Base-by-base conservation (phyloP, 1,140 invertebrate species). In the Dysdera silvatica region DNA sequence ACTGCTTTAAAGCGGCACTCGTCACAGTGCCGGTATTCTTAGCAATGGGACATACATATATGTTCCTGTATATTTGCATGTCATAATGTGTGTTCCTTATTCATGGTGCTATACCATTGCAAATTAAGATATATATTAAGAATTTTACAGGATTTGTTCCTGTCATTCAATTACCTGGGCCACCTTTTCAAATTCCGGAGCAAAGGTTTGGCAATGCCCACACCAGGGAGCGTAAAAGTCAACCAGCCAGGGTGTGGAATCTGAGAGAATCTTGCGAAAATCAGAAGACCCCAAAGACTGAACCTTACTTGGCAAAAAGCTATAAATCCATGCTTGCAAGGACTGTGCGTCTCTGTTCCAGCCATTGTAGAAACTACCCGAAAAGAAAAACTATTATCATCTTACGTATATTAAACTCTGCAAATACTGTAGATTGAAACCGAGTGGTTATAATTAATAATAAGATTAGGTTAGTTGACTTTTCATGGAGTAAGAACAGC, bases 181-280 rank as follows among this genome's bases (percentile, higher is more conserved):
- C 33, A 84, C 78, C 66, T 79, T 77, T 68, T 82, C 79, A 77
- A 85, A 87, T 66, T 86, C 82, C 28, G 85, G 84, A 64, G 83
- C 82, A 72, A 88, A 83, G 41, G 79, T 74, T 68, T 83, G 81
- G 71, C 86, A 88, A 71, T 84, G 84, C 6, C 82, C 82, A 75
- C 86, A 88, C 85, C 86, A 88, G 0, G 86, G 85, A 5, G 85
- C 84, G 74, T 82, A 88, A 73, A 84, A 89, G 73, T 88, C 84
- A 14, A 89, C 75, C 14, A 88, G 64, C 83, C 85, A 87, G 0
- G 68, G 82, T 35, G 75, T 72, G 16, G 37, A 71, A 66, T 74
- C 77, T 1, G 71, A 70, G 24, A 82, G 65, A 20, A 83, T 74
- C 18, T 76, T 59, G 16, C 73, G 69, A 43, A 80, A 78, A 8